phyloP scores from a whole-genome alignment of 2,888 invertebrate species.

The Odontomyia ornata region DNA sequence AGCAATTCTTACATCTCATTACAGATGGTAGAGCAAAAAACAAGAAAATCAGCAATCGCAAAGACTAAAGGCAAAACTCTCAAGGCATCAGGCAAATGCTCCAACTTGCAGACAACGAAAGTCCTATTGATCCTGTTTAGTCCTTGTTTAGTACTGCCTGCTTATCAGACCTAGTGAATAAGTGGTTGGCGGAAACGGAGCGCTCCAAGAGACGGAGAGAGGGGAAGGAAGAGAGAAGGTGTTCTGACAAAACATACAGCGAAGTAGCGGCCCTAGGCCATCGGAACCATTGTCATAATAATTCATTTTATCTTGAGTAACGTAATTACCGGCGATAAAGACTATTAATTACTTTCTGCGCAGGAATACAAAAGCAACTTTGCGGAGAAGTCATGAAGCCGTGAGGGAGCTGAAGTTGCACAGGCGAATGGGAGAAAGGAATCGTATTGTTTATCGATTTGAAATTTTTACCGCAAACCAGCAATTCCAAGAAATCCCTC shows the following conservation, averaged over 20 bases:
- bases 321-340: conserved; percentile 50
- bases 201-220: too few relatives aligned
- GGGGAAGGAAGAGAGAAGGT: not conserved
- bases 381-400: conserved; percentile 12
- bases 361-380: conserved; percentile 23
- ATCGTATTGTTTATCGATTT: conserved; percentile 38
- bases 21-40: conserved; percentile 27
- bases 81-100: conserved; percentile 5
- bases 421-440: not conserved
- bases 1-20: conserved; percentile 33
- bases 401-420: not conserved
- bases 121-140: conserved; percentile 38
- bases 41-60: conserved; percentile 18
- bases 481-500: conserved; percentile 10
- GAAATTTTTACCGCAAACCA: conserved; percentile 25
- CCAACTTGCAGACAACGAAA: conserved; percentile 32
- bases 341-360: conserved; percentile 49
- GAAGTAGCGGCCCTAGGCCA: conserved; percentile 2
- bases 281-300: conserved; percentile 46
- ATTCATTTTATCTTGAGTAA: conserved; percentile 49
- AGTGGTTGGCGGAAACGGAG: not conserved
- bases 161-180: conserved; percentile 6
- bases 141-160: conserved; percentile 28
- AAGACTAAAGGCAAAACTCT: conserved; percentile 13
- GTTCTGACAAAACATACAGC: not conserved